Conservation (phyloP, 2,888 invertebrate species). For the Tenthredo mesomela region DNA sequence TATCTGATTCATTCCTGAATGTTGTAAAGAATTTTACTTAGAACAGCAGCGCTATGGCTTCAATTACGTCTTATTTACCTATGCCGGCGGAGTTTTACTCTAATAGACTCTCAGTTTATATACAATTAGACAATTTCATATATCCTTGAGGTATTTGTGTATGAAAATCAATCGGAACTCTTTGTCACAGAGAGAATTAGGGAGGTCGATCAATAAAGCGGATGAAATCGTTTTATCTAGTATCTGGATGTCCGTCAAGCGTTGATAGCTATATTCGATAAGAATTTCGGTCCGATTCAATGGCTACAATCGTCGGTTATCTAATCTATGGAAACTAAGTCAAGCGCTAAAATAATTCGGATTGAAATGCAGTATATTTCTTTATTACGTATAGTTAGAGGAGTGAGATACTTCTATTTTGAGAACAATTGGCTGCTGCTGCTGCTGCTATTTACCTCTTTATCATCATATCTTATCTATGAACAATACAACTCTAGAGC, state of each 20-base stretch:
- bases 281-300: background rate
- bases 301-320: background rate
- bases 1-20: background rate
- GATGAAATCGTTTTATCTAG: background rate
- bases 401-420: no score
- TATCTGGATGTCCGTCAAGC: background rate
- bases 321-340: background rate
- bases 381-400: background rate
- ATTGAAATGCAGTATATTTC: background rate
- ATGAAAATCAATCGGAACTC: no score
- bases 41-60: background rate
- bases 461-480: background rate
- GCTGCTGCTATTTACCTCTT: no score
- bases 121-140: background rate
- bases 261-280: background rate
- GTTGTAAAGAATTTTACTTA: background rate
- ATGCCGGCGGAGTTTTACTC: background rate
- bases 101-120: background rate
- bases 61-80: background rate
- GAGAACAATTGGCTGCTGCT: no score
- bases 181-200: background rate
- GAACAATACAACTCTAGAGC: background rate
- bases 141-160: no score
- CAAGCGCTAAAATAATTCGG: background rate
- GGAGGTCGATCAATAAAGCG: background rate